Conservation (phyloP, 2,113 vertebrate species). For the Mastomys coucha region DNA sequence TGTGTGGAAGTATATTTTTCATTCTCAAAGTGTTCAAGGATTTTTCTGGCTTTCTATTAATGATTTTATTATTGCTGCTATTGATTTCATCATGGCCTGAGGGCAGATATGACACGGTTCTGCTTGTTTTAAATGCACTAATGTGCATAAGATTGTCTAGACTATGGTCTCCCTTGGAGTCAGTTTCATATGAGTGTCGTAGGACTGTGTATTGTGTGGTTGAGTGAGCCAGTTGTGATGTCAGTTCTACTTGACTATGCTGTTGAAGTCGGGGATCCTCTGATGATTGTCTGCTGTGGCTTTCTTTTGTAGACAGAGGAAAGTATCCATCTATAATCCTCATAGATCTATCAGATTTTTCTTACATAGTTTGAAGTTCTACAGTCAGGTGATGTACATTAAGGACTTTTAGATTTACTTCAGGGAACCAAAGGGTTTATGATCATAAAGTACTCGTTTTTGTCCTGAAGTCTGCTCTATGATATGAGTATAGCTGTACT, state of each 20-base stretch:
- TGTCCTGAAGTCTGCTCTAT: background rate
- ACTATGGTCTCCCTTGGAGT: background rate
- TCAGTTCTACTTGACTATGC: background rate
- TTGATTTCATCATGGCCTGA: background rate
- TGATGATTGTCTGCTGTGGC: background rate
- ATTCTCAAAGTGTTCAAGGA: background rate
- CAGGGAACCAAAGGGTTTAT: background rate
- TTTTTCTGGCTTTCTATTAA: background rate
- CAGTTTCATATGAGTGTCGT: background rate
- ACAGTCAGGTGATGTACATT: background rate
- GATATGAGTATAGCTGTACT: no score
- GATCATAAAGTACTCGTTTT: background rate
- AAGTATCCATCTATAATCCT: background rate
- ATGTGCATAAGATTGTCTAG: background rate
- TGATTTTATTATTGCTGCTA: background rate
- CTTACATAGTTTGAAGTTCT: background rate
- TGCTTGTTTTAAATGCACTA: background rate
- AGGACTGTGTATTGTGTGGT: background rate
- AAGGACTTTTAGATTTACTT: background rate
- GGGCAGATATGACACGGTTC: background rate
- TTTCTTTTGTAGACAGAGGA: background rate
- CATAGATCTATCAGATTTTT: background rate
- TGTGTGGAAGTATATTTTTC: background rate
- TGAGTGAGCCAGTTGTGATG: background rate
- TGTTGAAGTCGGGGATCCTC: background rate